These are phyloP conservation scores for Armadillidium nasatum DNA, from an alignment of 1,140 invertebrate species.

Conservation along the genomic window DNA sequence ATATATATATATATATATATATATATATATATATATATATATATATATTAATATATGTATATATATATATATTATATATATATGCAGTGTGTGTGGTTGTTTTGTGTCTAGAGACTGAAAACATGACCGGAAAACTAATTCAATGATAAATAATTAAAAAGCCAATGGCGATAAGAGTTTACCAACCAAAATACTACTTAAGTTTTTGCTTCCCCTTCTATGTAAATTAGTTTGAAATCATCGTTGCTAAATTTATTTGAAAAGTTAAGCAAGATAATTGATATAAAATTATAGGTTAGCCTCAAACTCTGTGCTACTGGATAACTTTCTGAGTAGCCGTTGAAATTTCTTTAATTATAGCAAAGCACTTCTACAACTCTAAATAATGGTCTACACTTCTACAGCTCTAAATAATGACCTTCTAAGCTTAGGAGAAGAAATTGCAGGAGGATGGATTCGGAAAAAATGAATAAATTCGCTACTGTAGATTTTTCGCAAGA, in stretches of 20 bases:
- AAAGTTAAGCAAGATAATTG: not conserved
- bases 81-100: no score
- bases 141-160: no score
- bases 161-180: no score
- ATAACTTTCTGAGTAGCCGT: not conserved
- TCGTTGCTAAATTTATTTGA: not conserved
- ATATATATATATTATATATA: no score
- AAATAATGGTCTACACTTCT: not conserved
- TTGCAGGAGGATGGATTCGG: not conserved
- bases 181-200: no score
- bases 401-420: not conserved
- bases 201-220: no score
- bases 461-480: not conserved
- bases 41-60: no score
- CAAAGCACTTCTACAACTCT: not conserved
- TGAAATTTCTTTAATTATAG: slow-evolving; percentile 4
- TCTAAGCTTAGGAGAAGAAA: not conserved
- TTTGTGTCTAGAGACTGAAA: no score
- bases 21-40: no score
- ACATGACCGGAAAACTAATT: no score
- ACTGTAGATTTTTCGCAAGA: not conserved
- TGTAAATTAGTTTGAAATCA: not conserved
- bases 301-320: not conserved
- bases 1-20: no score
- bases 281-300: slow-evolving; percentile 6